Conservation (phyloP, 2,113 vertebrate genomes). For the Podocnemis expansa region DNA sequence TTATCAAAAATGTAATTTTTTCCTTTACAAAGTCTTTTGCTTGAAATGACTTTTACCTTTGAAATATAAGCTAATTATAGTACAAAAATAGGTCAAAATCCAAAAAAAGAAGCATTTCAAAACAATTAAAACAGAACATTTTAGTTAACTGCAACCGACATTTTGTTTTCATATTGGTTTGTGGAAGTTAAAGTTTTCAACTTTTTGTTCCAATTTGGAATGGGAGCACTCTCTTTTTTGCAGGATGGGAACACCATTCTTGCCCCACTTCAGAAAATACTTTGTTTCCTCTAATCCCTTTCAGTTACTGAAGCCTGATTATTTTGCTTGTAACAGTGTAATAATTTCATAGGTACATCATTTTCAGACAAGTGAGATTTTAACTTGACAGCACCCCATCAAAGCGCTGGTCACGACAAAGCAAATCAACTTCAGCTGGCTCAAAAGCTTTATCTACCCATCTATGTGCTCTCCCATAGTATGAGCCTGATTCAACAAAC, state of each 20-base stretch:
- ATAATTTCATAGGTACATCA: background rate
- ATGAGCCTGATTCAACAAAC: background rate
- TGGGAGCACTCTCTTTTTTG: too few species aligned
- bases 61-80: too few species aligned
- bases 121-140: too few species aligned
- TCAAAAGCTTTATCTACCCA: background rate
- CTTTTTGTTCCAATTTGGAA: too few species aligned
- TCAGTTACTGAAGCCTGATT: background rate
- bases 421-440: background rate
- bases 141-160: too few species aligned
- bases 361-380: background rate
- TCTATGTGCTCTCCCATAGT: background rate
- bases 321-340: background rate
- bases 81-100: too few species aligned
- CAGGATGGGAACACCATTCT: too few species aligned
- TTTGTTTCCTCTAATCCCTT: background rate
- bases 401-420: background rate
- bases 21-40: background rate
- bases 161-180: too few species aligned
- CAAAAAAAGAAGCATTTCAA: too few species aligned
- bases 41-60: too few species aligned
- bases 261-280: too few species aligned
- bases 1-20: background rate
- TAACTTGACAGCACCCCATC: background rate
- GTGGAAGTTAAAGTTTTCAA: too few species aligned